Base-by-base conservation (phyloP, 2,888 invertebrate species). In the Invenusta paracnida region DNA sequence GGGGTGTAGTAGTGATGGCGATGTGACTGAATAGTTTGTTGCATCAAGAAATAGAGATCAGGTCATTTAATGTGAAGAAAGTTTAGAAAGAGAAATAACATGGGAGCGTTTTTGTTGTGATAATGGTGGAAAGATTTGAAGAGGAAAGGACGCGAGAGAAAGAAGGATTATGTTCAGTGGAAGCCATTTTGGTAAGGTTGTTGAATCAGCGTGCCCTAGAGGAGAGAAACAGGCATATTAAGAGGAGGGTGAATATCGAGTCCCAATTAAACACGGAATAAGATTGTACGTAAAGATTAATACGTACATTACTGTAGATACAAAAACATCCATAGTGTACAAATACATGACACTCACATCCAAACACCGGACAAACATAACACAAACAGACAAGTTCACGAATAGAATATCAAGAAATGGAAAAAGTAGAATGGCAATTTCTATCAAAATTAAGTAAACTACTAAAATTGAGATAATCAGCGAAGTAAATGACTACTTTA, bases 121-220 rank as follows among this genome's bases (percentile, higher is more conserved):
- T n/a, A n/a, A n/a, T n/a, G n/a, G n/a, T 11, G 17, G 48, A 48
- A 17, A 48, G 48, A 11, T 17, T 48, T 48, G 48, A 13, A 23
- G 23, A 73, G 27, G 73, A 73, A 25, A 73, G 17, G 27, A n/a
- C 5, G 17, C 23, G 73, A 23, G 5, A 23, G 27, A 73, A 73
- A 73, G 73, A 25, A 73, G 5, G 27, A 25, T 73, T 2, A 5
- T 73, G 73, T 73, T 73, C 73, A 73, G 73, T 73, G 73, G 73
- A 73, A 73, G 73, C 73, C 73, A 73, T 73, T 73, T 73, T 73
- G 73, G 23, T 73, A 73, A 73, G 73, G 73, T 73, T 73, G 73
- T 73, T 73, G 73, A 25, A 73, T 73, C 73, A 73, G 73, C 73
- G 73, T 73, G 73, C 73, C 73, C 73, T 73, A 73, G 73, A 73